A percentile compares a stretch with the other conserved stretches of the same genome.
phyloP scores from a whole-genome alignment of 2,113 vertebrate genomes.

The Strigops habroptila region DNA sequence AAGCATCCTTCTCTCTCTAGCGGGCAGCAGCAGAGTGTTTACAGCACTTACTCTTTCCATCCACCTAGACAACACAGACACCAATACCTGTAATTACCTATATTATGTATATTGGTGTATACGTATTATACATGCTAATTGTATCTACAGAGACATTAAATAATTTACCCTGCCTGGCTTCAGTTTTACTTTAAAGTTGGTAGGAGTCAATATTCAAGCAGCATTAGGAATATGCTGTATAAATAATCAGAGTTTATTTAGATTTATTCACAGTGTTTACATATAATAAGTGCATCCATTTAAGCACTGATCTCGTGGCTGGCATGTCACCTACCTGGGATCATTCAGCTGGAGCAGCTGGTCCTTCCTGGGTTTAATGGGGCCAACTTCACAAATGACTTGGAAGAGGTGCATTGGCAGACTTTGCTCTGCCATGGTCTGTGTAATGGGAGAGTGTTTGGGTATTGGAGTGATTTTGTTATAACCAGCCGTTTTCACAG shows the following conservation, averaged over 20 bases:
- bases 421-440: not conserved
- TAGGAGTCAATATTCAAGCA: not conserved
- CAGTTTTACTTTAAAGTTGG: slow-evolving; percentile 27
- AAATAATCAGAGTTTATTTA: slow-evolving; percentile 19
- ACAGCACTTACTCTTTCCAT: not conserved
- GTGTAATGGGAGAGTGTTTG: not conserved
- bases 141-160: slow-evolving; percentile 4
- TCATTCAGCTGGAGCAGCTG: not conserved
- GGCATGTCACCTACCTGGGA: not conserved
- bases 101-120: slow-evolving; percentile 6
- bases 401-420: not conserved
- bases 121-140: not conserved
- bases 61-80: not conserved
- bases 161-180: not conserved
- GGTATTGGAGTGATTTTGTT: not conserved
- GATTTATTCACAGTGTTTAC: slow-evolving; percentile 4
- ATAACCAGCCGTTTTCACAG: not conserved
- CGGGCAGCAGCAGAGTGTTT: not conserved
- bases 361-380: not conserved
- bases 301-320: not conserved
- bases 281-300: not conserved
- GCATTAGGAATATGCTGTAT: not conserved
- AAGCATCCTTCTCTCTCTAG: not conserved
- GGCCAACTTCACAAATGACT: not conserved
- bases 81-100: slow-evolving; percentile 17